Conservation (phyloP, 2,888 invertebrate genomes). For the Polietes domitor region DNA sequence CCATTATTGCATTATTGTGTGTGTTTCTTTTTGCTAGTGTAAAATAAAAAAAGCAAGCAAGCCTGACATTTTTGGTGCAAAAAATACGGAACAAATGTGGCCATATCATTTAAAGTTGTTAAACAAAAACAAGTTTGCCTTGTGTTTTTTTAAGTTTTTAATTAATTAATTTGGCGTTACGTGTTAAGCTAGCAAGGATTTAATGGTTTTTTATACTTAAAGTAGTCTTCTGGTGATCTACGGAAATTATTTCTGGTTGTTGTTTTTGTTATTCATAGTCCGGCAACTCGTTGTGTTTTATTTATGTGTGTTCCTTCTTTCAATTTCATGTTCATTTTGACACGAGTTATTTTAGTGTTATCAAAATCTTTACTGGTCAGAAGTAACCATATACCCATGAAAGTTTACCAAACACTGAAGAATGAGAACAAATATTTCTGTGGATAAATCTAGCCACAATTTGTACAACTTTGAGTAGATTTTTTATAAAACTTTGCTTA, state of each 20-base stretch:
- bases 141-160: too few relatives aligned
- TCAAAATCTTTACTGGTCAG: not conserved
- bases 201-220: not conserved
- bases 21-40: not conserved
- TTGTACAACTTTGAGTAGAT: too few relatives aligned
- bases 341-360: slow-evolving; percentile 62
- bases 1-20: not conserved
- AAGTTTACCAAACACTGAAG: not conserved
- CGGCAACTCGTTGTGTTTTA: slow-evolving; percentile 38
- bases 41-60: slow-evolving; percentile 14
- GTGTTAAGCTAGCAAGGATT: too few relatives aligned
- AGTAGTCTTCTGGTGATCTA: not conserved
- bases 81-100: slow-evolving; percentile 33
- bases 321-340: slow-evolving; percentile 54
- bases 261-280: slow-evolving; percentile 20
- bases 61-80: slow-evolving; percentile 23
- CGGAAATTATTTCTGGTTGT: not conserved
- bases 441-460: too few relatives aligned
- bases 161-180: too few relatives aligned
- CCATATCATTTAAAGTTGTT: slow-evolving; percentile 38
- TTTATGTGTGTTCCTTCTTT: slow-evolving; percentile 43
- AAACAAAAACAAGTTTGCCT: not conserved
- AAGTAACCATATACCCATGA: slow-evolving; percentile 36
- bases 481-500: too few relatives aligned
- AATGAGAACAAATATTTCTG: not conserved